Percentiles rank a stretch among this genome's conserved stretches.
These are phyloP conservation scores for Unio pictorum DNA, from an alignment of 2,888 invertebrate genomes.

Conservation along the genomic window DNA sequence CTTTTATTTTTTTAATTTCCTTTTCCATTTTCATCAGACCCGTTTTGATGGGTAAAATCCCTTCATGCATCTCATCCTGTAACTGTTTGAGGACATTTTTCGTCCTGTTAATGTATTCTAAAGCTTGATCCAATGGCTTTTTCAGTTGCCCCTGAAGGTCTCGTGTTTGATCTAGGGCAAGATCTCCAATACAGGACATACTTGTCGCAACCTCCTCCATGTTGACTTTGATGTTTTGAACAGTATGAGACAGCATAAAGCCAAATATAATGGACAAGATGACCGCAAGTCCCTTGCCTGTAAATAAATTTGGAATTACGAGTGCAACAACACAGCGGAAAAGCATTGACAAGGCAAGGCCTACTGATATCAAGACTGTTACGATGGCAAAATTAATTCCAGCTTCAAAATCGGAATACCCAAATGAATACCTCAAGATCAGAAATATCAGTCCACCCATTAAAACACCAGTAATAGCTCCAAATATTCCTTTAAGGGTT, in stretches of 20 bases:
- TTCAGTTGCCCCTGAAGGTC: conserved; percentile 25
- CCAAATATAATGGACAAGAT: conserved; percentile 41
- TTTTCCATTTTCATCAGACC: conserved; percentile 8
- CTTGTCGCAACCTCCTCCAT: conserved; percentile 33
- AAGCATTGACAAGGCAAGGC: conserved; percentile 28
- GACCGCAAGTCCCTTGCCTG: conserved; percentile 35
- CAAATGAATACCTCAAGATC: conserved; percentile 27
- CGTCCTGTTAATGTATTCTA: conserved; percentile 10
- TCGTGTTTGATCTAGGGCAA: conserved; percentile 36
- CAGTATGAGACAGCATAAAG: conserved; percentile 30
- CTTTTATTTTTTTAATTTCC: conserved; percentile 1
- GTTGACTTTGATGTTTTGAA: conserved; percentile 38
- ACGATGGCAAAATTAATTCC: conserved; percentile 21
- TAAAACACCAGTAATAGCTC: conserved; percentile 23
- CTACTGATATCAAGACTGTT: conserved; percentile 27
- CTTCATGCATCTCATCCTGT: conserved; percentile 9
- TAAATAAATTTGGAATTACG: conserved; percentile 37
- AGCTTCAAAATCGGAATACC: conserved; percentile 19
- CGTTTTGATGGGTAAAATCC: conserved; percentile 8
- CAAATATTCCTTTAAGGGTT: conserved; percentile 20
- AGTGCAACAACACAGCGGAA: conserved; percentile 35
- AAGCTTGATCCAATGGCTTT: conserved; percentile 22
- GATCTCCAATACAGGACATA: conserved; percentile 39
- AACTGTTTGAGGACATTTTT: conserved; percentile 6
- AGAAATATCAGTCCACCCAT: conserved; percentile 27